Conservation (phyloP, 2,797 vertebrate species). For the Meriones psammophilus region DNA sequence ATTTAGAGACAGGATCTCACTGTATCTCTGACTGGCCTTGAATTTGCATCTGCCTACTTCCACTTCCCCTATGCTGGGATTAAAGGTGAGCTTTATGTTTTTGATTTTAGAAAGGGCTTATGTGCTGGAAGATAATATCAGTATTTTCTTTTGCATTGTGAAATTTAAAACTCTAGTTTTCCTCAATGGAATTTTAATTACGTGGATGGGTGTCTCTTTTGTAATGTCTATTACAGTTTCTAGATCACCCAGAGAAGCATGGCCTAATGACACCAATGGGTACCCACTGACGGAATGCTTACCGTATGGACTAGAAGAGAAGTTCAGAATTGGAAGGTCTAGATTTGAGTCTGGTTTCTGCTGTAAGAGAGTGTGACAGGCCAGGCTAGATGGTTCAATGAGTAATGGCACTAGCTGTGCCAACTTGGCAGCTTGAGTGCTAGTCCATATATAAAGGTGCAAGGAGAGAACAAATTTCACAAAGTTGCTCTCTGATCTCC, state of each 20-base stretch:
- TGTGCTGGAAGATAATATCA: constrained; percentile 13
- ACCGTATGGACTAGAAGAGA: background rate
- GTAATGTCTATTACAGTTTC: constrained; percentile 19
- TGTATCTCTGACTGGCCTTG: no score
- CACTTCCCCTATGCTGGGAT: background rate
- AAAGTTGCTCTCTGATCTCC: background rate
- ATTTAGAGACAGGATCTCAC: no score
- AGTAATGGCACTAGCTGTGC: background rate
- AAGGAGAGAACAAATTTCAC: background rate
- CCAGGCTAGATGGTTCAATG: background rate
- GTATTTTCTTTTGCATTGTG: background rate
- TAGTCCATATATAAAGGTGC: background rate
- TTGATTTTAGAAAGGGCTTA: background rate
- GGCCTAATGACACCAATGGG: background rate
- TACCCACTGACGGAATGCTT: background rate
- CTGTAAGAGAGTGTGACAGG: background rate
- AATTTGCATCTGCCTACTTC: background rate
- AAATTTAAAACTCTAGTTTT: background rate
- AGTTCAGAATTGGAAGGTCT: background rate
- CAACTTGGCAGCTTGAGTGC: background rate
- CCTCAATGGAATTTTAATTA: constrained; percentile 23
- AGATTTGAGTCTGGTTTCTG: constrained; percentile 28
- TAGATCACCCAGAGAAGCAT: background rate
- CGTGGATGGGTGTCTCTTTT: constrained; percentile 6
- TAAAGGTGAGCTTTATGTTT: background rate